These are phyloP conservation scores for Mylabris sibirica DNA, from an alignment of 2,888 invertebrate genomes.

Conservation along the genomic window DNA sequence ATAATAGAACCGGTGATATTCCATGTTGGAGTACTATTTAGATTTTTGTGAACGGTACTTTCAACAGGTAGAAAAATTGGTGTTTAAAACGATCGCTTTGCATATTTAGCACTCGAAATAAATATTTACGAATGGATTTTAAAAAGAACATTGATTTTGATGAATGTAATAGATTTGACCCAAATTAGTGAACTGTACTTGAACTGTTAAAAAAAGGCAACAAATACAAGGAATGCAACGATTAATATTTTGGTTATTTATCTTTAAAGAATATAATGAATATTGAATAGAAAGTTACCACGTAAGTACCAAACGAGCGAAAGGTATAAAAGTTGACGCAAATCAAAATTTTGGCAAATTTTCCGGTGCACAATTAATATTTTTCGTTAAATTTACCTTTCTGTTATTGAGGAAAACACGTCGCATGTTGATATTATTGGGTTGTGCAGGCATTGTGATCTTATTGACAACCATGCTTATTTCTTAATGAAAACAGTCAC, in stretches of 20 bases:
- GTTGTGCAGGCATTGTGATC: constrained; percentile 55
- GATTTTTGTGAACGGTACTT: not conserved
- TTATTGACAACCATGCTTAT: constrained; percentile 58
- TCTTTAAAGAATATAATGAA: too few species aligned
- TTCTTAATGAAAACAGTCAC: constrained; percentile 9
- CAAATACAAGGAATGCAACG: not conserved
- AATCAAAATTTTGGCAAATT: constrained; percentile 11
- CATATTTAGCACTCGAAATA: constrained; percentile 19
- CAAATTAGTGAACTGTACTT: constrained; percentile 14
- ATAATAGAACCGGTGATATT: too few species aligned
- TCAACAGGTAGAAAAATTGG: not conserved
- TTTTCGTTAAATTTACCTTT: constrained; percentile 55
- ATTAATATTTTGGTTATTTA: not conserved
- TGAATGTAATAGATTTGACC: constrained; percentile 13
- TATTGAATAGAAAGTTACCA: constrained; percentile 4
- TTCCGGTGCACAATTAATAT: too few species aligned
- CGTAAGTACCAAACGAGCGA: constrained; percentile 4
- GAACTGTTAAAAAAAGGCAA: not conserved
- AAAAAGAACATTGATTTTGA: not conserved
- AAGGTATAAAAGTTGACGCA: not conserved
- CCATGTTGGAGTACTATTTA: not conserved
- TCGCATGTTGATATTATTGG: constrained; percentile 53
- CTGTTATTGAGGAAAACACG: constrained; percentile 53
- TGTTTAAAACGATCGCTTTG: constrained; percentile 20
- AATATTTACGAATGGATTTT: constrained; percentile 22